Evolutionary conservation across 1,140 invertebrate species (phyloP).

Genomic region (Delia radicum): DNA sequence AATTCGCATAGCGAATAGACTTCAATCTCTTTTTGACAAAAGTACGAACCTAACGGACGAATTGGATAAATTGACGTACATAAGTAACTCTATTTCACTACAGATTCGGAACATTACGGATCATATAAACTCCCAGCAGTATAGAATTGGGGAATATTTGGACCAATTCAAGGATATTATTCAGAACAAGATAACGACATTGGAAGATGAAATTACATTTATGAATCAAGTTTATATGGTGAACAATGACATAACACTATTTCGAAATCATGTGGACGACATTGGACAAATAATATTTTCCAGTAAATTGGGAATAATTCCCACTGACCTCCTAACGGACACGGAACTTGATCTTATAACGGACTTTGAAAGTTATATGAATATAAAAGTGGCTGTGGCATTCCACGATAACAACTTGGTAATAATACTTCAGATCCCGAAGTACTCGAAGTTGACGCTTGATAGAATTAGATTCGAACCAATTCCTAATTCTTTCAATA

Average conservation of each 20-base stretch:
- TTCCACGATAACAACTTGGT: too few relatives aligned
- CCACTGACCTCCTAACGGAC: not conserved
- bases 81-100: not conserved
- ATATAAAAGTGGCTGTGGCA: not conserved
- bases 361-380: too few relatives aligned
- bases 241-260: not conserved
- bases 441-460: too few relatives aligned
- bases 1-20: not conserved
- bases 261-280: too few relatives aligned
- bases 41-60: too few relatives aligned
- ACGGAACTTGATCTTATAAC: not conserved
- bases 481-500: not conserved
- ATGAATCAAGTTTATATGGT: not conserved
- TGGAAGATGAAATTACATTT: not conserved
- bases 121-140: not conserved
- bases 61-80: too few relatives aligned
- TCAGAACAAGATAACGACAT: not conserved
- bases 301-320: conserved; percentile 4
- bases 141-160: not conserved
- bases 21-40: not conserved
- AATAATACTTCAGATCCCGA: too few relatives aligned
- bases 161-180: not conserved
- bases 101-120: not conserved
- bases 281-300: conserved; percentile 10
- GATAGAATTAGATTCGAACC: not conserved